Evolutionary conservation across 2,797 vertebrate species (phyloP), one percentile per base, ranked within the genome.

Genomic region (Coluber constrictor): DNA sequence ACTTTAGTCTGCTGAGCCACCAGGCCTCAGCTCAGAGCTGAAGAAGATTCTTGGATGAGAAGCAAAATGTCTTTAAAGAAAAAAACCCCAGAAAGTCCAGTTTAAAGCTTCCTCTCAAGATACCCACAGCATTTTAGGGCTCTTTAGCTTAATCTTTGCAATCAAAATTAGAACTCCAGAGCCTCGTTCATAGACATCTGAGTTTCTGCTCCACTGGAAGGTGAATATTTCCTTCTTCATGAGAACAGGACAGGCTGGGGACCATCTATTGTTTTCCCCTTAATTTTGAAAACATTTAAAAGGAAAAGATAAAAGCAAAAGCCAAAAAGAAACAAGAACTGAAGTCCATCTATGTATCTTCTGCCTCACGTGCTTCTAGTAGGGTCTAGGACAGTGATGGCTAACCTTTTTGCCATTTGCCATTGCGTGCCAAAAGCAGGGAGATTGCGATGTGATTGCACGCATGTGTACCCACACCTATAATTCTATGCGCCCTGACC

Each of bases 61-160:
- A 60, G 23, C 3, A 0, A 60, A 60, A 25, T 9, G 8, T 60
- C 59, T 60, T 60, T 23, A 60, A 25, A 60, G 59, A 25, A 47
- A 47, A 47, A 47, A 47, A 47, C 4, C 43, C 59, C 59, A 60
- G 59, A 25, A 60, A 60, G 23, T 25, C 59, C 23, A 60, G 8
- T 25, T 25, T 86, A 90, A 93, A 63, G 23, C 9, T 94, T 87
- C 27, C 15, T 61, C 3, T 59, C 87, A 25, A 63, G 87, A 13
- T 47, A 16, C 37, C 25, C n/a, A 86, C 89, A 70, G 54, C n/a
- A 87, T 8, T 54, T 88, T 56, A 89, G 9, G 88, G 29, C 32
- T 92, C 16, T 51, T 93, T 60, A 93, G 1, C 20, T 12, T 94
- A 83, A 86, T 89, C 12, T 92, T 60, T 93, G 37, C 20, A 13